Evolutionary conservation across 2,888 invertebrate genomes (phyloP), one percentile per base, ranked within the genome.

Genomic region (Blera fallax): DNA sequence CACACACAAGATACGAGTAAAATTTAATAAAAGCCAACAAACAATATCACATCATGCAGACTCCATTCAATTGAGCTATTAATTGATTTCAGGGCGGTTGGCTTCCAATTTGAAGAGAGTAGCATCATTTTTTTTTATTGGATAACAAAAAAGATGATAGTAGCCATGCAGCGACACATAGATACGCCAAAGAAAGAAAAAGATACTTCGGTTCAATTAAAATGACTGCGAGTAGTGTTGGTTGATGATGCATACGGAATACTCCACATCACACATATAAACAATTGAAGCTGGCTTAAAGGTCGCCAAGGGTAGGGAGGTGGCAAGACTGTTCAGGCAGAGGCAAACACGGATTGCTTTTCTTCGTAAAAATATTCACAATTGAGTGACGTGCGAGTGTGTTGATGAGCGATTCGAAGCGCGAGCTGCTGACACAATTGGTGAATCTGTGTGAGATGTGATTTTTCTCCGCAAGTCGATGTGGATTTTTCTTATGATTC

Each of bases 61-160:
- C 80, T 84, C 84, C 32, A 84, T 84, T 80, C 84, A 74, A 80
- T 84, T 76, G 79, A 84, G 79, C 48, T 72, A 84, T 79, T 84
- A 78, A 84, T 84, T 84, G 83, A 79, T 79, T 74, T 67, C 73
- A 67, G 67, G 56, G 79, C 54, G 54, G 45, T 27, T 60, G 73
- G 50, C 60, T 18, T 62, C 48, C 8, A 18, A 50, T 29, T 43
- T 52, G 27, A 10, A 65, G 18, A 65, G 76, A 56, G 29, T 62
- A 18, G 24, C 45, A 58, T 32, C 21, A 16, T 21, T 58, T 29
- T 34, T 56, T 65, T 64, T 69, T 69, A 81, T 81, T 76, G 73
- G 73, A 83, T 56, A 73, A 83, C 78, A 83, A 78, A 72, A n/a
- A 83, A 78, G 78, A 78, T 78, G 83, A 69, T 56, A 69, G 50